Conservation (phyloP, 2,888 invertebrate species). For the Ophion ventricosus region DNA sequence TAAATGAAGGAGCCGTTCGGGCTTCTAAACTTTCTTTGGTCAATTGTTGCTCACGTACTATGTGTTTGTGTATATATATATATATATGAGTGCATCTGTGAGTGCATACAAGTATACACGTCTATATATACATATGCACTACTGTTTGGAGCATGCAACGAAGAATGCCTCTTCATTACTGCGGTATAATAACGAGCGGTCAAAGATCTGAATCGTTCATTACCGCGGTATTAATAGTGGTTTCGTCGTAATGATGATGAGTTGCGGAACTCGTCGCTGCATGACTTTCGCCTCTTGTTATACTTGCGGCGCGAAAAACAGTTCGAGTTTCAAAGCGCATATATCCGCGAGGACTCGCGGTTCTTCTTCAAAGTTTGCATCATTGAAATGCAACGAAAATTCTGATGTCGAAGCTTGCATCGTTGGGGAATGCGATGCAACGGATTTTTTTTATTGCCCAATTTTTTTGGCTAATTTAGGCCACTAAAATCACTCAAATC, state of each 20-base stretch:
- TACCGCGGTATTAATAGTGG: slow-evolving; percentile 72
- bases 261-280: slow-evolving; percentile 7
- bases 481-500: too few relatives aligned
- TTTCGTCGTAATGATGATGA: slow-evolving; percentile 40
- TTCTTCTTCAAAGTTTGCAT: neutral
- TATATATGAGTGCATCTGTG: neutral
- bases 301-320: slow-evolving; percentile 14
- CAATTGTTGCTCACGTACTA: slow-evolving; percentile 38
- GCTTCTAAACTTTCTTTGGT: slow-evolving; percentile 61
- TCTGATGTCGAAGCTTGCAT: neutral
- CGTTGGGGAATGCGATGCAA: neutral
- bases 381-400: neutral
- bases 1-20: slow-evolving; percentile 15
- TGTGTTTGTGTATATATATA: slow-evolving; percentile 7
- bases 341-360: neutral
- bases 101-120: neutral
- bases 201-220: slow-evolving; percentile 72
- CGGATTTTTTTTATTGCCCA: neutral
- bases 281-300: slow-evolving; percentile 35
- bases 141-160: slow-evolving; percentile 36
- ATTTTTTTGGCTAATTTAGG: neutral
- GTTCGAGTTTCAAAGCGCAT: slow-evolving; percentile 24
- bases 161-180: slow-evolving; percentile 73
- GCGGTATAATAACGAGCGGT: slow-evolving; percentile 55
- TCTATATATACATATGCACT: neutral